Conservation (phyloP, 92 coral and sea anemone species). For the Bergia puertoricense region DNA sequence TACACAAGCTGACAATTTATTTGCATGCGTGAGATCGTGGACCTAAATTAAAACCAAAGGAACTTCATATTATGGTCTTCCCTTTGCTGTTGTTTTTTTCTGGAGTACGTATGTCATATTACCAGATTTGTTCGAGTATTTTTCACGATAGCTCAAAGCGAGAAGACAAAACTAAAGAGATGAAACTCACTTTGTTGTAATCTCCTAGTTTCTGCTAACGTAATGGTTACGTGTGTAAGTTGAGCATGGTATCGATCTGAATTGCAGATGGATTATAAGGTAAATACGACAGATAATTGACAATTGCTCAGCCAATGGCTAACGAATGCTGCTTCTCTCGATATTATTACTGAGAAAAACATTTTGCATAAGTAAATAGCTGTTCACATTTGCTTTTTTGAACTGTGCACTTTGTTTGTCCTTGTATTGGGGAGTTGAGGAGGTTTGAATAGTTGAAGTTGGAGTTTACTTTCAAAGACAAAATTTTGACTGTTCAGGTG, state of each 20-base stretch:
- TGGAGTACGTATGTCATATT: background rate
- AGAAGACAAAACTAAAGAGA: background rate
- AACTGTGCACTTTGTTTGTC: too few species aligned
- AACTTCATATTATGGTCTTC: background rate
- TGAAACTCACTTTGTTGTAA: background rate
- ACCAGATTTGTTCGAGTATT: background rate
- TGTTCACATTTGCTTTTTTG: background rate
- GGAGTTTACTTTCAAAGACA: too few species aligned
- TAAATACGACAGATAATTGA: slow-evolving; percentile 3
- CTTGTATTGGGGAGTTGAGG: too few species aligned
- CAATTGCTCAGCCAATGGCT: background rate
- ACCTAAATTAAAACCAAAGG: background rate
- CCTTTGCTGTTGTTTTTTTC: background rate
- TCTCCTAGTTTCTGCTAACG: background rate
- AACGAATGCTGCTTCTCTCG: background rate
- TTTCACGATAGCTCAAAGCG: background rate
- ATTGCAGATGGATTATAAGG: background rate
- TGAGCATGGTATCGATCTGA: background rate
- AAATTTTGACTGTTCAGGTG: too few species aligned
- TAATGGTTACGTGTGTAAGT: background rate
- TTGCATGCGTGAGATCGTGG: slow-evolving; percentile 1
- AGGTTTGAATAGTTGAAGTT: too few species aligned
- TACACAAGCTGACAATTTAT: slow-evolving; percentile 13
- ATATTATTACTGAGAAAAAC: background rate
- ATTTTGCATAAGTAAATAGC: slow-evolving; percentile 6